These are phyloP conservation scores for Phalanger gymnotis DNA, from an alignment of 2,797 vertebrate species.

Conservation along the genomic window DNA sequence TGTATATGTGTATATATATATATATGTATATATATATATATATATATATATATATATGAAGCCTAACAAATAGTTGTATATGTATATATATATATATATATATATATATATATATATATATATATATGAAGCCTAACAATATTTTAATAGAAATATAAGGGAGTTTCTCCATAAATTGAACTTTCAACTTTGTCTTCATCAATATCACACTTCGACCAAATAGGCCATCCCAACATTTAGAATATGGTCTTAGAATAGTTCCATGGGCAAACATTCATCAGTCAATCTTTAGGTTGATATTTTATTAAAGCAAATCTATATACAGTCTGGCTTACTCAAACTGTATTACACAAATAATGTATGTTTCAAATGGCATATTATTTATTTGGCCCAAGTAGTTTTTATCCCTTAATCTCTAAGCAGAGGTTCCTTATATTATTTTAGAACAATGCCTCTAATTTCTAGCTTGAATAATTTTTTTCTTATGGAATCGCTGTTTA, in stretches of 20 bases:
- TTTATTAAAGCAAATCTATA: neutral
- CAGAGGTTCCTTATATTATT: neutral
- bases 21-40: too few relatives aligned
- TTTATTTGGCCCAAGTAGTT: neutral
- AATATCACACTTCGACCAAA: neutral
- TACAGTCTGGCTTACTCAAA: neutral
- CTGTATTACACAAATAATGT: conserved; percentile 34
- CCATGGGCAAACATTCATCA: neutral
- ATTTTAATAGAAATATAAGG: conserved; percentile 11
- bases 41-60: too few relatives aligned
- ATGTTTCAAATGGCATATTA: neutral
- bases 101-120: too few relatives aligned
- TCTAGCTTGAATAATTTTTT: neutral
- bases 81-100: too few relatives aligned
- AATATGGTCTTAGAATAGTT: neutral
- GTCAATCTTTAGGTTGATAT: neutral
- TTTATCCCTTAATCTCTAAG: neutral
- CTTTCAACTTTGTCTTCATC: neutral
- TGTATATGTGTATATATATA: too few relatives aligned
- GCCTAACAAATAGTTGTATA: neutral
- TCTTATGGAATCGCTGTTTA: neutral
- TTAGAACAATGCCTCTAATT: neutral
- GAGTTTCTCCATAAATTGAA: conserved; percentile 5
- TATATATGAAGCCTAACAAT: neutral
- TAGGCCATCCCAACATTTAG: neutral